phyloP scores from a whole-genome alignment of 2,888 invertebrate species.

The Myopa tessellatipennis region DNA sequence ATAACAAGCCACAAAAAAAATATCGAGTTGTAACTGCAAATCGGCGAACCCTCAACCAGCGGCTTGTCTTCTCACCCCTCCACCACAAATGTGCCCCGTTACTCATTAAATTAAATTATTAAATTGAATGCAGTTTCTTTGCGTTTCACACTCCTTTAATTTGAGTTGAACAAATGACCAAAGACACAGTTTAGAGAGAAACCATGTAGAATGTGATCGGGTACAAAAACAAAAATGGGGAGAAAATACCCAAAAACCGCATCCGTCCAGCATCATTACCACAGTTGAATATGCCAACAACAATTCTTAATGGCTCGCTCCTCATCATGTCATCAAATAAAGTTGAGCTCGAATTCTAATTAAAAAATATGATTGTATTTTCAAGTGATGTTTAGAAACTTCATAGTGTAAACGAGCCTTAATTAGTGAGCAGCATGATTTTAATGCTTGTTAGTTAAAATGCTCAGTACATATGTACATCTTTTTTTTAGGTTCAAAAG shows the following conservation, averaged over 20 bases:
- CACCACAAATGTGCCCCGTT: neutral
- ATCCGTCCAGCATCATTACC: neutral
- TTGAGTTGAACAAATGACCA: conserved; percentile 2
- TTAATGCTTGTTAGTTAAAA: conserved; percentile 2
- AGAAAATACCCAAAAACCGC: neutral
- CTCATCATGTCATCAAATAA: neutral
- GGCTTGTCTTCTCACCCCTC: neutral
- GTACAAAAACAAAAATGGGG: neutral
- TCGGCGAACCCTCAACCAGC: neutral
- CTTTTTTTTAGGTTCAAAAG: no score
- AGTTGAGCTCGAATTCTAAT: neutral
- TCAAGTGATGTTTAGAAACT: neutral
- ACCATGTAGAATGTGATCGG: neutral
- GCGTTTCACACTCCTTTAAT: neutral
- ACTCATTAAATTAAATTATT: conserved; percentile 11
- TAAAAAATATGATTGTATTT: neutral
- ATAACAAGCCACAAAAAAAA: conserved; percentile 19
- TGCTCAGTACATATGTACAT: neutral
- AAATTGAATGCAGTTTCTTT: conserved; percentile 10
- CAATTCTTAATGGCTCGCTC: neutral
- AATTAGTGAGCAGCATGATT: neutral
- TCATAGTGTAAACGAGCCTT: no score
- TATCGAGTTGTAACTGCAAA: neutral
- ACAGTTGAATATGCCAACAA: neutral
- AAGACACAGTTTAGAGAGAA: neutral